Conservation (phyloP, 2,888 invertebrate genomes). For the Agonum fuliginosum region DNA sequence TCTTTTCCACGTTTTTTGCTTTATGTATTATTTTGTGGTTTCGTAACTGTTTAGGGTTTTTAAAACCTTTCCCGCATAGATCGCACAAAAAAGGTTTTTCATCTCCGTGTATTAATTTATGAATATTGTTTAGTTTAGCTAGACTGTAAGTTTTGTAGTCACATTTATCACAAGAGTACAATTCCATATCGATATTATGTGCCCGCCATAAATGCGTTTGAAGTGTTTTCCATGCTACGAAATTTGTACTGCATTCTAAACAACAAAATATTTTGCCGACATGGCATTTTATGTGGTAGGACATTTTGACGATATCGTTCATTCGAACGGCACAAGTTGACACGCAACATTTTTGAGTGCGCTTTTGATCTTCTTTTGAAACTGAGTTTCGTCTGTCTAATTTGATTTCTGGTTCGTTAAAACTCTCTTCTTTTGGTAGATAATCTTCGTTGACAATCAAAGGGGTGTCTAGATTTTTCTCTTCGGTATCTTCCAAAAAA, state of each 20-base stretch:
- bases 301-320: conserved; percentile 76
- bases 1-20: conserved; percentile 66
- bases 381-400: conserved; percentile 25
- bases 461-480: conserved; percentile 4
- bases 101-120: conserved; percentile 84
- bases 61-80: conserved; percentile 85
- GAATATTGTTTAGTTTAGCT: conserved; percentile 82
- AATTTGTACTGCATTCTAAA: conserved; percentile 79
- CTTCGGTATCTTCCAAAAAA: conserved; percentile 12
- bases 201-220: conserved; percentile 87
- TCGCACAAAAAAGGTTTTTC: conserved; percentile 79
- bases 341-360: conserved; percentile 74
- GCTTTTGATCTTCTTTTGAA: conserved; percentile 56
- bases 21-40: conserved; percentile 84
- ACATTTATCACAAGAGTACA: conserved; percentile 85
- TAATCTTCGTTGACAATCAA: conserved; percentile 67
- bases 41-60: conserved; percentile 85
- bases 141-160: conserved; percentile 83
- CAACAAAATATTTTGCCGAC: conserved; percentile 74
- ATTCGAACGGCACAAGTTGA: conserved; percentile 77
- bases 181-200: conserved; percentile 86
- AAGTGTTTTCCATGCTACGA: conserved; percentile 79
- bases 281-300: conserved; percentile 81
- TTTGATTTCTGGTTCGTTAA: conserved; percentile 39
- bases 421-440: conserved; percentile 72